Conservation (phyloP, 2,113 vertebrate species). For the Zeus faber region DNA sequence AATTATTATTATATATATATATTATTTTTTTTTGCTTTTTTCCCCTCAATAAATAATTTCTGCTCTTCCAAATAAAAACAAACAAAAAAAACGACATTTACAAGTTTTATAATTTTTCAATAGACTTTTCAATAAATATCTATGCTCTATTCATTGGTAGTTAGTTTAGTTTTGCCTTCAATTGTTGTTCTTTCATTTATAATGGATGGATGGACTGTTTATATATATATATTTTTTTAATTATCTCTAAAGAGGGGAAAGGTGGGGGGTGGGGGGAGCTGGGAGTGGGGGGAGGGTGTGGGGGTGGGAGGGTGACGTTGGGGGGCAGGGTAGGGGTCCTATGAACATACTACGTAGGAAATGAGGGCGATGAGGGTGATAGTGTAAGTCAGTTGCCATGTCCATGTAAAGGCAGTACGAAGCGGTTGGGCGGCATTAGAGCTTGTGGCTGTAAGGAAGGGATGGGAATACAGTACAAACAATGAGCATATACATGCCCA, state of each 20-base stretch:
- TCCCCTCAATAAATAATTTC: constrained; percentile 77
- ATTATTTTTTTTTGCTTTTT: constrained; percentile 80
- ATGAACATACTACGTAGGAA: constrained; percentile 96
- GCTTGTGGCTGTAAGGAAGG: constrained; percentile 99
- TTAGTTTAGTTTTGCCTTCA: constrained; percentile 80
- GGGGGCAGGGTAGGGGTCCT: constrained; percentile 80
- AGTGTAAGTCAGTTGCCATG: constrained; percentile 99
- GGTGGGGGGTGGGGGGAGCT: constrained; percentile 66
- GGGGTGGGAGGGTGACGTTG: constrained; percentile 67
- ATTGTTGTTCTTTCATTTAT: constrained; percentile 80
- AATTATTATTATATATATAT: too few species aligned
- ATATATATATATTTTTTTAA: constrained; percentile 69
- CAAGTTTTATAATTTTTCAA: constrained; percentile 64
- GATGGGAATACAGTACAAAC: constrained; percentile 99
- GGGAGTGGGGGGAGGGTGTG: constrained; percentile 64
- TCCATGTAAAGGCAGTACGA: constrained; percentile 99
- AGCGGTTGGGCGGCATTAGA: constrained; percentile 99
- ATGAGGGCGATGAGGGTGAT: constrained; percentile 95
- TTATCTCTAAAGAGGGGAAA: constrained; percentile 85
- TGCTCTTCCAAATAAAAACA: constrained; percentile 76
- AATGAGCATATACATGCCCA: constrained; percentile 99
- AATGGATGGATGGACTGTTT: constrained; percentile 90
- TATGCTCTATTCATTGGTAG: constrained; percentile 80
- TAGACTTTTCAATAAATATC: constrained; percentile 79
- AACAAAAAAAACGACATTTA: constrained; percentile 81